A percentile compares a stretch with the other conserved stretches of the same genome.
Conservation (phyloP, 1,140 invertebrate species). For the Catajapyx aquilonaris region DNA sequence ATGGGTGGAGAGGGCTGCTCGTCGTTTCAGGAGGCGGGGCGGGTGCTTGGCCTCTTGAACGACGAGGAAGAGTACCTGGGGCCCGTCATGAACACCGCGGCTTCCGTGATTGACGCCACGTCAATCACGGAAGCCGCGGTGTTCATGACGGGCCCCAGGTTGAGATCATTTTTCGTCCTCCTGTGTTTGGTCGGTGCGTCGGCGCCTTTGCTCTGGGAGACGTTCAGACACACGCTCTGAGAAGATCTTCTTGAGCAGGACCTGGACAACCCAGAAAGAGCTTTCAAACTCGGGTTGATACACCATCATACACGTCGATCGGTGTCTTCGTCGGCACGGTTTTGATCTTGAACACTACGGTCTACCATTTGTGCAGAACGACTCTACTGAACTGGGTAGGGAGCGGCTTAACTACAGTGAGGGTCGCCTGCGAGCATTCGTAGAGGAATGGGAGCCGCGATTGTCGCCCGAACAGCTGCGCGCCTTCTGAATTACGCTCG, state of each 20-base stretch:
- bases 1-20: too few species aligned
- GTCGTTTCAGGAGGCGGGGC: too few species aligned
- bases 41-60: too few species aligned
- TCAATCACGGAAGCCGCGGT: too few species aligned
- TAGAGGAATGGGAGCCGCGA: constrained; percentile 6
- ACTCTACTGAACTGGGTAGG: constrained; percentile 5
- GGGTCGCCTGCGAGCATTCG: neutral
- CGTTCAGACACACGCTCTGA: neutral
- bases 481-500: neutral
- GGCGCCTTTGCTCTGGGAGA: neutral
- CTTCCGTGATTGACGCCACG: too few species aligned
- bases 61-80: too few species aligned
- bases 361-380: constrained; percentile 5
- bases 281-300: neutral
- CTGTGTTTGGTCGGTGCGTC: neutral
- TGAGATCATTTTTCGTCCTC: neutral
- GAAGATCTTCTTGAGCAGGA: neutral
- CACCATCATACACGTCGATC: constrained; percentile 3
- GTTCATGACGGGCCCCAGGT: too few species aligned
- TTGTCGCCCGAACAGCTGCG: constrained; percentile 5
- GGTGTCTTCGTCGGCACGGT: constrained; percentile 2
- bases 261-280: neutral
- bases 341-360: constrained; percentile 2
- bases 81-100: too few species aligned
- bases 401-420: constrained; percentile 4